Evolutionary conservation across 2,888 invertebrate genomes (phyloP).

Genomic region (Caenorhabditis becei): DNA sequence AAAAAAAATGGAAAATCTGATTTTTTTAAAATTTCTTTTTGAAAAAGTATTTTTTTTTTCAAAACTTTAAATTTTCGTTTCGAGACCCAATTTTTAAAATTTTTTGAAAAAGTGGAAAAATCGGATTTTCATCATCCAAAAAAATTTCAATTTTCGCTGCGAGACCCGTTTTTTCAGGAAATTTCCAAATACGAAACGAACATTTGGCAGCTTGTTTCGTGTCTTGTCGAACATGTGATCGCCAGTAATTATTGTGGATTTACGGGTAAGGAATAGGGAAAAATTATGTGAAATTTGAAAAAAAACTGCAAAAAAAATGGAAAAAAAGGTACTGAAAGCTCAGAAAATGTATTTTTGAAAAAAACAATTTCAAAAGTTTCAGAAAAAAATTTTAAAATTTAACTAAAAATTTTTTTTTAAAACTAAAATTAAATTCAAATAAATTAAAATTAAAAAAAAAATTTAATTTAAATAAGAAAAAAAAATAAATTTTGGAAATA

Average conservation of each 20-base stretch:
- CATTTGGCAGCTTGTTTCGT: conserved; percentile 22
- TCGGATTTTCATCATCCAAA: not conserved
- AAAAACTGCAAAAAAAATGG: not conserved
- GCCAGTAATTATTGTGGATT: conserved; percentile 58
- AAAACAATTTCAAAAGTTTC: too few species aligned
- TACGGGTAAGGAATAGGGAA: conserved; percentile 23
- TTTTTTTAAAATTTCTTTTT: not conserved
- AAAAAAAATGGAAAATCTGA: too few species aligned
- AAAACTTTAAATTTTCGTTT: not conserved
- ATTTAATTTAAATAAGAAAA: too few species aligned
- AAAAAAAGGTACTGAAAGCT: too few species aligned
- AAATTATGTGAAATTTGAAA: not conserved
- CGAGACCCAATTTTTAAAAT: not conserved
- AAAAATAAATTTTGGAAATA: too few species aligned
- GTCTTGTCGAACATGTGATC: conserved; percentile 45
- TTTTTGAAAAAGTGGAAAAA: not conserved
- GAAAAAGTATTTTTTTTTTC: not conserved
- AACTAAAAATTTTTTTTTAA: too few species aligned
- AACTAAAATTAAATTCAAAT: too few species aligned
- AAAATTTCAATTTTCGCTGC: not conserved
- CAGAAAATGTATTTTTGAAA: too few species aligned
- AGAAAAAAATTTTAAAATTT: too few species aligned
- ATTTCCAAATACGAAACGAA: not conserved
- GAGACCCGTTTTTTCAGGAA: conserved; percentile 6
- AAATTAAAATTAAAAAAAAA: too few species aligned